A percentile compares a stretch with the other conserved stretches of the same genome.
Evolutionary conservation across 2,888 invertebrate species (phyloP).

Genomic region (Melanostoma mellinum): DNA sequence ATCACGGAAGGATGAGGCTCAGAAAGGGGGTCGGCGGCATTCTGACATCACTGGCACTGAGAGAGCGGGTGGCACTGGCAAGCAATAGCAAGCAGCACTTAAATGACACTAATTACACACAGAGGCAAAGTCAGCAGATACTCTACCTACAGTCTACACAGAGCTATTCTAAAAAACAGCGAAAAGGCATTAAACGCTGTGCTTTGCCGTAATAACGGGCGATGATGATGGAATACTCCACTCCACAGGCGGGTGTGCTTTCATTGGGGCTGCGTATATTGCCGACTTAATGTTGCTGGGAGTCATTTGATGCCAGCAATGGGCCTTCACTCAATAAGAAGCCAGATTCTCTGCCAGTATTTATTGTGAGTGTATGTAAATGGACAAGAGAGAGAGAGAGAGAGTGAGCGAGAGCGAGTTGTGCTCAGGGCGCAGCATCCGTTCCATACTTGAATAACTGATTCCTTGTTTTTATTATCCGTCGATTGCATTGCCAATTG

Average conservation of each 20-base stretch:
- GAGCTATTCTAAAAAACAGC: constrained; percentile 63
- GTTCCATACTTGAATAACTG: background rate
- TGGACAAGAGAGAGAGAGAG: background rate
- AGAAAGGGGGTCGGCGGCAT: background rate
- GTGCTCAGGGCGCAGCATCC: constrained; percentile 59
- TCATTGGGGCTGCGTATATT: constrained; percentile 5
- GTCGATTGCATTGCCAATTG: constrained; percentile 8
- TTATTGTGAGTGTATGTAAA: constrained; percentile 10
- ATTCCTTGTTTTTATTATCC: constrained; percentile 2
- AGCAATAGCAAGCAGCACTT: constrained; percentile 52
- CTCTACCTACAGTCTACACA: constrained; percentile 20
- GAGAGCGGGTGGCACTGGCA: constrained; percentile 39
- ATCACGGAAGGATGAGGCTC: background rate
- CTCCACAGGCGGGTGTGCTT: constrained; percentile 20
- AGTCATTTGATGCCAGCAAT: constrained; percentile 37
- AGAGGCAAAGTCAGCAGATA: constrained; percentile 6
- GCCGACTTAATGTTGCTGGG: constrained; percentile 32
- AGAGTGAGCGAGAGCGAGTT: constrained; percentile 18
- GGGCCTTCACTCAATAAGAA: constrained; percentile 21
- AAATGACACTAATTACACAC: constrained; percentile 69
- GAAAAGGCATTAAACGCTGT: constrained; percentile 67
- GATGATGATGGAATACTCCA: constrained; percentile 39
- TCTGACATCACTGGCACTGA: constrained; percentile 36
- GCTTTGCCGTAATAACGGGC: constrained; percentile 64
- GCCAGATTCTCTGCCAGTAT: background rate